Conservation (phyloP, 1,140 invertebrate species). For the Wasmannia auropunctata region DNA sequence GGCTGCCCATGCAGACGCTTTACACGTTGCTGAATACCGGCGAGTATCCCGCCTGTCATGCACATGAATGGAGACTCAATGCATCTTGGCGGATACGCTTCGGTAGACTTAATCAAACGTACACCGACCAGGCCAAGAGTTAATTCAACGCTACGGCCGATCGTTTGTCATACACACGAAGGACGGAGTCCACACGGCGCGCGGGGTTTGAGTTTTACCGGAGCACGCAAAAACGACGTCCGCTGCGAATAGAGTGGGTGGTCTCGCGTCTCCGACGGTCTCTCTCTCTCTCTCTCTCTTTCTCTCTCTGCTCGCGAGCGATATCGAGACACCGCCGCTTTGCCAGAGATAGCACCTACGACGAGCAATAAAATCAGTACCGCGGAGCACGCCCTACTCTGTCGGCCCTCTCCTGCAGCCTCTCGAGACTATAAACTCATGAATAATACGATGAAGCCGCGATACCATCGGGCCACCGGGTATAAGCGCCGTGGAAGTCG, state of each 20-base stretch:
- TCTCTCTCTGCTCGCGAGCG: background rate
- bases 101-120: constrained; percentile 65
- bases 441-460: constrained; percentile 52
- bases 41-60: constrained; percentile 6
- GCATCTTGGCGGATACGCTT: constrained; percentile 62
- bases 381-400: background rate
- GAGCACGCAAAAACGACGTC: constrained; percentile 36
- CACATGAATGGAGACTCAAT: constrained; percentile 52
- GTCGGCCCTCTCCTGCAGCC: background rate
- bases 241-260: constrained; percentile 39
- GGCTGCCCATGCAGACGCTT: constrained; percentile 52
- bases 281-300: background rate
- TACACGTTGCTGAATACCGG: constrained; percentile 49
- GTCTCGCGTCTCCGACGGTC: background rate
- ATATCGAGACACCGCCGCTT: constrained; percentile 16
- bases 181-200: constrained; percentile 17
- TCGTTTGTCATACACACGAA: constrained; percentile 67
- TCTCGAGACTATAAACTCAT: constrained; percentile 25
- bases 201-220: constrained; percentile 37
- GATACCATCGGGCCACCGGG: constrained; percentile 42
- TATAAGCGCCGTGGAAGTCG: constrained; percentile 47
- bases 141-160: constrained; percentile 66
- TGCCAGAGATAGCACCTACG: constrained; percentile 17
- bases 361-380: constrained; percentile 44
- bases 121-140: constrained; percentile 55